Conservation (phyloP, 2,888 invertebrate genomes). For the Dinocampus coccinellae region DNA sequence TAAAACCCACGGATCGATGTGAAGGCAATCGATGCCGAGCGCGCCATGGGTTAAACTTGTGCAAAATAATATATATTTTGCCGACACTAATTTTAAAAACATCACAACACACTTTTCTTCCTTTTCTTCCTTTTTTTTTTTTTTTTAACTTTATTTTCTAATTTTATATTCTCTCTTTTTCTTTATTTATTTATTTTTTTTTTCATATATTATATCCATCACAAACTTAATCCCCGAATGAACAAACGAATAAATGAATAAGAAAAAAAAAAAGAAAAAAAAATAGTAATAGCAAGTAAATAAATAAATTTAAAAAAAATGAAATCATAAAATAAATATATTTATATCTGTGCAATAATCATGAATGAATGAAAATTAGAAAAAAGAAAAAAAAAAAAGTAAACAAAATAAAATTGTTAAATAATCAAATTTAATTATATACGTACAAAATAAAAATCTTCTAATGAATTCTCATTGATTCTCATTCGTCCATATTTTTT, state of each 20-base stretch:
- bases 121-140: neutral
- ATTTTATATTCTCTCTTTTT: neutral
- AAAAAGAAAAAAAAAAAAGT: neutral
- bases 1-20: slow-evolving; percentile 23
- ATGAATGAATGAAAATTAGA: too few species aligned
- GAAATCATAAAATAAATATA: too few species aligned
- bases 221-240: too few species aligned
- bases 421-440: neutral
- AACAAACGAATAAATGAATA: too few species aligned
- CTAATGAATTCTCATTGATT: neutral
- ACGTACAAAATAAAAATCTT: neutral
- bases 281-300: too few species aligned
- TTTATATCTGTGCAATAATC: too few species aligned
- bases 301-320: too few species aligned
- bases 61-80: slow-evolving; percentile 8
- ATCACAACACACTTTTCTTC: neutral
- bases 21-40: slow-evolving; percentile 24
- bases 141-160: neutral
- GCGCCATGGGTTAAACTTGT: slow-evolving; percentile 17
- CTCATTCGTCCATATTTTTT: too few species aligned
- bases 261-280: too few species aligned
- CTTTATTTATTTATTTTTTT: too few species aligned
- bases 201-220: too few species aligned
- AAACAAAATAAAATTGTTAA: neutral
- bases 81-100: neutral